A percentile compares a stretch with the other conserved stretches of the same genome.
Conservation (phyloP, 2,113 vertebrate genomes). For the Merops nubicus region DNA sequence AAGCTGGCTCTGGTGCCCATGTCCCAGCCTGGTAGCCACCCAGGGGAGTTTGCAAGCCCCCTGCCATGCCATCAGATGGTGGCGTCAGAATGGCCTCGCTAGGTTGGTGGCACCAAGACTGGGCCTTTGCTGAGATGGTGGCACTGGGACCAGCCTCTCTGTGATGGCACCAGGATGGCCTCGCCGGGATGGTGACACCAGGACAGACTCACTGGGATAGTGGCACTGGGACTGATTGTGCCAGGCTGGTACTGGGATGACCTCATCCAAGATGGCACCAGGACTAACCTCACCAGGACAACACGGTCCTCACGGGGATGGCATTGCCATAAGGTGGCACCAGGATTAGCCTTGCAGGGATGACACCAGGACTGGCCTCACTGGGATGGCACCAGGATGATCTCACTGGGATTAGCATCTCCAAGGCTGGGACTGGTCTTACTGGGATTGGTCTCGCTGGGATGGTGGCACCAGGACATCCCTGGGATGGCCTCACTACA, state of each 20-base stretch:
- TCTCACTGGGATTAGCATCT: neutral
- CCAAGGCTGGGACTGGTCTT: neutral
- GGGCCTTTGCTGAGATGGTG: neutral
- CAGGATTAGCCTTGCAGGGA: neutral
- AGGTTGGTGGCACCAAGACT: neutral
- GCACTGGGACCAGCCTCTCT: neutral
- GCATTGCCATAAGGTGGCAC: no score
- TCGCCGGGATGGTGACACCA: neutral
- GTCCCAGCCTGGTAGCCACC: neutral
- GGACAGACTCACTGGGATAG: neutral
- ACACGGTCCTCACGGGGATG: neutral
- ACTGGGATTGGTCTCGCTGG: neutral
- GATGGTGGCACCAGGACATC: no score
- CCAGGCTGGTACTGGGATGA: neutral
- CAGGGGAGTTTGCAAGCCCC: neutral
- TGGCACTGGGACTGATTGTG: neutral
- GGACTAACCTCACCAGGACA: neutral
- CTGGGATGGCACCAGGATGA: neutral
- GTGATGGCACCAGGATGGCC: neutral
- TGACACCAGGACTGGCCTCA: neutral
- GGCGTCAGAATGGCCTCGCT: neutral
- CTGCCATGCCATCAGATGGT: neutral
- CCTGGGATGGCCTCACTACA: no score
- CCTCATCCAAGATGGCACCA: neutral
- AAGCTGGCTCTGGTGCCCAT: fast-evolving